These are phyloP conservation scores for Drosophila basisetae DNA, from an alignment of 2,888 invertebrate genomes.

Conservation along the genomic window DNA sequence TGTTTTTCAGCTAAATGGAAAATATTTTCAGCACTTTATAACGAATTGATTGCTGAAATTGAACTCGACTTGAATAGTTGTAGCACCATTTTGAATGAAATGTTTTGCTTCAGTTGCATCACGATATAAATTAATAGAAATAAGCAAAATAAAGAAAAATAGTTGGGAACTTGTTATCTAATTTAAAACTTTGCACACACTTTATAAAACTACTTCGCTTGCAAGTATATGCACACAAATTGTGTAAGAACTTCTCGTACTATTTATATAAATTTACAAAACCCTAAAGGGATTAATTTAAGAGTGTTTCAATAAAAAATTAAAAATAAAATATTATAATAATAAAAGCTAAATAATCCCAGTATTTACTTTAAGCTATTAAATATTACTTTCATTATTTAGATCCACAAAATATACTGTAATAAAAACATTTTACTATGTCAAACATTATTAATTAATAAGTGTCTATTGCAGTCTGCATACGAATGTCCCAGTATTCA, in stretches of 20 bases:
- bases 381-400: background rate
- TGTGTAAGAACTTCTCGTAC: background rate
- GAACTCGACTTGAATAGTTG: conserved; percentile 5
- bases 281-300: too few relatives aligned
- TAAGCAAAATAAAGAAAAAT: background rate
- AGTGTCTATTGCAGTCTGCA: conserved; percentile 34
- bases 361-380: background rate
- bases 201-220: background rate
- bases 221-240: background rate
- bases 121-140: background rate
- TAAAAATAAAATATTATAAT: background rate
- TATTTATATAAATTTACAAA: background rate
- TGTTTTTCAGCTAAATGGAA: conserved; percentile 36
- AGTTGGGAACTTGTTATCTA: background rate
- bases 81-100: background rate
- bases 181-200: background rate
- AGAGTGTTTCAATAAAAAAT: background rate
- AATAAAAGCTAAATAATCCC: background rate
- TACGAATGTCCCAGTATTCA: conserved; percentile 23
- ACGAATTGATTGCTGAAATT: conserved; percentile 2
- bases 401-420: background rate
- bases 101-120: background rate
- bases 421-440: conserved; percentile 2
- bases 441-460: conserved; percentile 40
- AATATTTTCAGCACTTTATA: conserved; percentile 18